These are phyloP conservation scores for Pocillopora meandrina DNA, from an alignment of 92 coral and sea anemone genomes.

Conservation along the genomic window DNA sequence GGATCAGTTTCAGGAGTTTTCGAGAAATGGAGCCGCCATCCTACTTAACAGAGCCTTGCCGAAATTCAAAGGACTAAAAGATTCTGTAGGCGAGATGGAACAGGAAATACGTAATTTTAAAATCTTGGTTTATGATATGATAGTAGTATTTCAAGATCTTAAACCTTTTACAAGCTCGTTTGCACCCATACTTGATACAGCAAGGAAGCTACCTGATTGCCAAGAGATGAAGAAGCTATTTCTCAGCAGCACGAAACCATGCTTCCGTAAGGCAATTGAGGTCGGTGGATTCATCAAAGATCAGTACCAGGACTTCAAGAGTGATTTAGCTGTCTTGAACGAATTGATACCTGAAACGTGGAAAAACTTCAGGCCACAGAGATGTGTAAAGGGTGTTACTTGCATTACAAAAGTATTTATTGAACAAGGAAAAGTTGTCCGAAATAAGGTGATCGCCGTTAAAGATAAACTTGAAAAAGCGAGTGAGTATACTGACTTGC, in stretches of 20 bases:
- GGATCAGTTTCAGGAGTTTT: slow-evolving; percentile 48
- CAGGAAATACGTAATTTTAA: slow-evolving; percentile 33
- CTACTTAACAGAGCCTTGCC: slow-evolving; percentile 52
- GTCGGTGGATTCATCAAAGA: slow-evolving; percentile 61
- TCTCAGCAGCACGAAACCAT: slow-evolving; percentile 51
- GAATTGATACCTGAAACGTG: slow-evolving; percentile 67
- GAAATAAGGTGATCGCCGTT: slow-evolving; percentile 29
- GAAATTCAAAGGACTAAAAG: slow-evolving; percentile 47
- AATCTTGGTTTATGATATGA: slow-evolving; percentile 40
- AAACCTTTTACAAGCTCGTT: slow-evolving; percentile 68
- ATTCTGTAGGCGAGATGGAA: slow-evolving; percentile 53
- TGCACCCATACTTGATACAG: slow-evolving; percentile 57
- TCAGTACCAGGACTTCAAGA: slow-evolving; percentile 59
- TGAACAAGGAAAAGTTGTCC: slow-evolving; percentile 65
- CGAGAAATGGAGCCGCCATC: slow-evolving; percentile 64
- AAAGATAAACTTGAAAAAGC: slow-evolving; percentile 63
- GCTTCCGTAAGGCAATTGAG: slow-evolving; percentile 58
- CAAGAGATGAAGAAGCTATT: slow-evolving; percentile 43
- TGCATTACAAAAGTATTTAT: slow-evolving; percentile 73
- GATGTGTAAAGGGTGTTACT: slow-evolving; percentile 70
- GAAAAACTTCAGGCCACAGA: slow-evolving; percentile 67
- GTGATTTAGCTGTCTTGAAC: slow-evolving; percentile 46
- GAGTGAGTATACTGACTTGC: slow-evolving; percentile 74
- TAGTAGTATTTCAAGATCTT: slow-evolving; percentile 52
- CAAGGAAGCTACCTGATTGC: slow-evolving; percentile 69